Conservation (phyloP, 1,140 invertebrate genomes). For the Phymorhynchus buccinoides region DNA sequence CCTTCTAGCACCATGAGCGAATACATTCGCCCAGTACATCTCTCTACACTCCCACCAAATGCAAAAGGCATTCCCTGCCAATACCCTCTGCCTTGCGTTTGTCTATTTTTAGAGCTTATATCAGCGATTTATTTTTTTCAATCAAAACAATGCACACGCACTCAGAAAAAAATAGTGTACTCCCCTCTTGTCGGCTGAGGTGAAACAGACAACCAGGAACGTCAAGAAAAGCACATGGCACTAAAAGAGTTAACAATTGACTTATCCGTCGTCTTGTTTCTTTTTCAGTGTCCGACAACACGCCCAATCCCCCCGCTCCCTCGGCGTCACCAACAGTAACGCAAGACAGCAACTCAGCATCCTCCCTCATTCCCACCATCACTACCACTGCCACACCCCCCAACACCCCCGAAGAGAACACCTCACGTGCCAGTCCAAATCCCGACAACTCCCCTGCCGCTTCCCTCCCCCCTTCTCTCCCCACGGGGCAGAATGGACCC, state of each 20-base stretch:
- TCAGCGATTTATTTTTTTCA: background rate
- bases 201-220: too few relatives aligned
- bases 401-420: conserved; percentile 28
- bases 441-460: conserved; percentile 23
- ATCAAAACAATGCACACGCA: background rate
- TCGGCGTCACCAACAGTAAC: background rate
- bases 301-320: background rate
- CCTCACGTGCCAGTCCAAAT: conserved; percentile 13
- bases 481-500: conserved; percentile 12
- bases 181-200: too few relatives aligned
- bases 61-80: too few relatives aligned
- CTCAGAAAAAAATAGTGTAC: background rate
- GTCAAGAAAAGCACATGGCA: too few relatives aligned
- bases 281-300: background rate
- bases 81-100: background rate
- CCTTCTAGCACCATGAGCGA: too few relatives aligned
- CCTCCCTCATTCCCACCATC: background rate
- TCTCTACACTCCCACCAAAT: too few relatives aligned
- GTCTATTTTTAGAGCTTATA: background rate
- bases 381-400: background rate
- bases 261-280: background rate
- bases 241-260: background rate
- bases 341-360: too few relatives aligned
- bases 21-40: too few relatives aligned
- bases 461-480: conserved; percentile 80